Evolutionary conservation across 2,888 invertebrate genomes (phyloP), one percentile per base, ranked within the genome.

Genomic region (Cataglyphis livida): DNA sequence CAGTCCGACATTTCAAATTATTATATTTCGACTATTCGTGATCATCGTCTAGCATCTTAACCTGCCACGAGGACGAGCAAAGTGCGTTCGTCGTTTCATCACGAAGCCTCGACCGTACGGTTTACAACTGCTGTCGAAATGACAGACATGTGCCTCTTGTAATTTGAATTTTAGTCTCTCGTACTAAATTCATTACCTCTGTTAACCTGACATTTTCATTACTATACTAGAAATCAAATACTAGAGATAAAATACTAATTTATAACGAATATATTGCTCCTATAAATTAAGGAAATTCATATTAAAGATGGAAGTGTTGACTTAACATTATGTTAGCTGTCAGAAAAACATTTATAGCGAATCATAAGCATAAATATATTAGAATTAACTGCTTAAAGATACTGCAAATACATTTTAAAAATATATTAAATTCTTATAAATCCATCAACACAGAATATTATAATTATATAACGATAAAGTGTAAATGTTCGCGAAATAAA

Each of bases 1-100:
- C 87, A 84, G 94, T 93, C 89, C 91, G 87, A 92, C 92, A 93
- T 91, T 93, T 93, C 91, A 92, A 94, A 94, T 93, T 92, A 92
- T 88, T 89, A 86, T 89, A 91, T 85, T 91, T 89, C 87, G 85
- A 84, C 89, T 89, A 87, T 87, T 87, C 86, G 75, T 81, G 73
- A 82, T 28, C 81, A 70, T 82, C 78, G 84, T 54, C 44, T 79
- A 85, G 79, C 78, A 71, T 81, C 78, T 87, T 82, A 54, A 28
- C 38, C 82, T 57, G 59, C 84, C 64, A 83, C 82, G 76, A 84
- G 76, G 81, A 76, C 85, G 90, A 85, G 75, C 86, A 78, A 85
- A 81, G 84, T 89, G 87, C 87, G 85, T 88, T 88, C 89, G 87
- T 90, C 87, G 87, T 91, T 90, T 90, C 88, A 65, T 85, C 88